A percentile compares a stretch with the other conserved stretches of the same genome.
Evolutionary conservation across 2,888 invertebrate species (phyloP).

Genomic region (Nephrocerus scutellatus): DNA sequence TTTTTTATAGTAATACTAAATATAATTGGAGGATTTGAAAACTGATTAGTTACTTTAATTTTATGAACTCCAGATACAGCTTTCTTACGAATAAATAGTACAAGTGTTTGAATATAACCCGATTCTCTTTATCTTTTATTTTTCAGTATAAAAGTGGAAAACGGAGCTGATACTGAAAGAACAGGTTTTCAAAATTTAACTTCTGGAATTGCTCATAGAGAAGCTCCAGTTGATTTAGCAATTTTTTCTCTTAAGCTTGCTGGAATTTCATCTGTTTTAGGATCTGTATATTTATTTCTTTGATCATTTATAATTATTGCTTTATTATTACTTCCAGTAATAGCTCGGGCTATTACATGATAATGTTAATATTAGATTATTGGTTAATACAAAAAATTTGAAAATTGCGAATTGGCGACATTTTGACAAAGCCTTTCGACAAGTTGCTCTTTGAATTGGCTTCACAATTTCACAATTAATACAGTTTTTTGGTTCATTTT

Average conservation of each 20-base stretch:
- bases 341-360: too few species aligned
- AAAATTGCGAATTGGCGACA: too few species aligned
- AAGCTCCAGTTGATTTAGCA: conserved; percentile 64
- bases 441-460: too few species aligned
- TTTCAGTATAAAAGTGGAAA: conserved; percentile 59
- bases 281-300: conserved; percentile 75
- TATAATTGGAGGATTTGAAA: conserved; percentile 77
- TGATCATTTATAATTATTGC: too few species aligned
- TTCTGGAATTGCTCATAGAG: conserved; percentile 56
- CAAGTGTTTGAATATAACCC: conserved; percentile 74
- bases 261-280: conserved; percentile 66
- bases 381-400: too few species aligned
- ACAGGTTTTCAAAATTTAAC: conserved; percentile 69
- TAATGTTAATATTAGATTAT: too few species aligned
- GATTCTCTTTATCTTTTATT: conserved; percentile 61
- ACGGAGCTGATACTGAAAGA: conserved; percentile 70
- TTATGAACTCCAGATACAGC: conserved; percentile 73
- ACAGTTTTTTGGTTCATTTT: too few species aligned
- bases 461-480: too few species aligned
- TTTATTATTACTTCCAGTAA: too few species aligned
- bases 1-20: conserved; percentile 70
- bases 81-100: conserved; percentile 77
- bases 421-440: too few species aligned
- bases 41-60: conserved; percentile 72
- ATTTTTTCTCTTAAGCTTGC: conserved; percentile 73